Conservation (phyloP, 2,113 vertebrate genomes). For the Eublepharis macularius region DNA sequence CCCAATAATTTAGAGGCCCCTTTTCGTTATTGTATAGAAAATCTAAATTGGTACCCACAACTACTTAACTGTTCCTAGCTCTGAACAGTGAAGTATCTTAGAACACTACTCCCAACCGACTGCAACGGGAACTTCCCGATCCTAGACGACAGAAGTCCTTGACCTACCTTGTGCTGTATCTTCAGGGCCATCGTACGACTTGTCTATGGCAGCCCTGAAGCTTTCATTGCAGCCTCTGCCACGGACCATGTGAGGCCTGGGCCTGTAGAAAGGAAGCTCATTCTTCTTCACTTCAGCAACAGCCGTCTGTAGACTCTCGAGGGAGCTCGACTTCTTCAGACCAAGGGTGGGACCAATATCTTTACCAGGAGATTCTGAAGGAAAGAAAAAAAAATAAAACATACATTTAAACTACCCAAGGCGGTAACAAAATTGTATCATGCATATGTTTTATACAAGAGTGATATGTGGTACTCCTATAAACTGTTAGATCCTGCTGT, state of each 20-base stretch:
- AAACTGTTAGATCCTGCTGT: background rate
- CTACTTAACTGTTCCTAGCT: conserved; percentile 41
- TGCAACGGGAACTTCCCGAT: background rate
- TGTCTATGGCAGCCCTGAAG: conserved; percentile 97
- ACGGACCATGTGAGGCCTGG: conserved; percentile 91
- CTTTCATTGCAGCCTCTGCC: conserved; percentile 97
- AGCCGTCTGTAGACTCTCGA: conserved; percentile 97
- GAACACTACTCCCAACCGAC: background rate
- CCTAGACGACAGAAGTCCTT: background rate
- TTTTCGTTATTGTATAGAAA: background rate
- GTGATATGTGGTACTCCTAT: conserved; percentile 50
- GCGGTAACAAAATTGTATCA: conserved; percentile 19
- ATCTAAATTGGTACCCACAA: background rate
- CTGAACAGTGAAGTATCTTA: background rate
- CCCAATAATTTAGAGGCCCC: background rate
- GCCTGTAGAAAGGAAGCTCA: conserved; percentile 92
- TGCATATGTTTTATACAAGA: conserved; percentile 38
- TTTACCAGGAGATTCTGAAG: conserved; percentile 70
- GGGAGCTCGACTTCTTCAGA: conserved; percentile 96
- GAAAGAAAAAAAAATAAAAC: conserved; percentile 24
- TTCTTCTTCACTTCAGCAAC: conserved; percentile 92
- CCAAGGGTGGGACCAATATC: conserved; percentile 94
- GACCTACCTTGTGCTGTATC: conserved; percentile 86
- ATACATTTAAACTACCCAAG: conserved; percentile 24
- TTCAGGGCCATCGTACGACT: conserved; percentile 95